A percentile compares a stretch with the other conserved stretches of the same genome.
phyloP scores from a whole-genome alignment of 2,113 vertebrate genomes.

The Hemiscyllium ocellatum region DNA sequence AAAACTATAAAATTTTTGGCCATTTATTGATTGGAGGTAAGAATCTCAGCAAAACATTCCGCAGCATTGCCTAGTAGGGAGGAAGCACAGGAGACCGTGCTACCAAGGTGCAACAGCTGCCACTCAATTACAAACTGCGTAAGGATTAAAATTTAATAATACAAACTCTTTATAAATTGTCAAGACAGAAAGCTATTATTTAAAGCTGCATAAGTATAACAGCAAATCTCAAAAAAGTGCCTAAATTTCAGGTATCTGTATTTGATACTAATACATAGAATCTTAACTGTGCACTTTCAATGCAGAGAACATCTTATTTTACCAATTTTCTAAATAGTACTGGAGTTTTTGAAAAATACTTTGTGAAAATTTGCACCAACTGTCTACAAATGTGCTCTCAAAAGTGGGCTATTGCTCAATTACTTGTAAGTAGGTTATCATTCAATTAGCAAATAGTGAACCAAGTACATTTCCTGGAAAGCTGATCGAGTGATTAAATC shows the following conservation, averaged over 20 bases:
- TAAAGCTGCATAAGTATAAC: neutral
- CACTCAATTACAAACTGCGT: neutral
- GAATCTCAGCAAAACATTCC: neutral
- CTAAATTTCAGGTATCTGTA: neutral
- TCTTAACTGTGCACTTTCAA: neutral
- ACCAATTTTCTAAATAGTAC: neutral
- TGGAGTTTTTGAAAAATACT: neutral
- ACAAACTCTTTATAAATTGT: neutral
- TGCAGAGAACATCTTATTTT: neutral
- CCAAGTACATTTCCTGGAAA: neutral
- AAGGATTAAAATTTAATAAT: neutral
- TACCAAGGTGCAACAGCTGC: neutral
- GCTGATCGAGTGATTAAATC: neutral
- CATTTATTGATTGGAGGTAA: neutral
- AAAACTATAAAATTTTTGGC: neutral
- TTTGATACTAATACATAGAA: neutral
- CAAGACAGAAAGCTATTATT: neutral
- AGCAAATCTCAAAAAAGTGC: neutral
- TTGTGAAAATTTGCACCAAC: neutral
- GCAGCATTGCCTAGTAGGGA: neutral
- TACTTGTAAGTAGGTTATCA: neutral
- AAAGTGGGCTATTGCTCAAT: neutral
- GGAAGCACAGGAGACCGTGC: neutral
- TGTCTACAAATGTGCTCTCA: neutral
- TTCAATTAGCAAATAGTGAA: neutral